Conservation (phyloP, 2,797 vertebrate genomes). For the Chaetophractus vellerosus region DNA sequence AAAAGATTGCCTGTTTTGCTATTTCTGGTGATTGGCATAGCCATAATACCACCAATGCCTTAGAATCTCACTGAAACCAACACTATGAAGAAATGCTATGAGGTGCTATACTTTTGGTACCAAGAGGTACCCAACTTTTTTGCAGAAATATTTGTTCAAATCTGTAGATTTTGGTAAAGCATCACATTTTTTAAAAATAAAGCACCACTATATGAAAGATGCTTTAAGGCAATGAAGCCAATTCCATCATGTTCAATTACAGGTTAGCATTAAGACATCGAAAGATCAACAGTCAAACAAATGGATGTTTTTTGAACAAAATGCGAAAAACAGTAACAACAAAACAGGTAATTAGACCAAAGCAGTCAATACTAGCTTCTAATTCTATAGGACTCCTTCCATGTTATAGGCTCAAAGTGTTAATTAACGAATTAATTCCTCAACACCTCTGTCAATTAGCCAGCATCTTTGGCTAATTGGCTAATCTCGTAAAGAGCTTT, state of each 20-base stretch:
- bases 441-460: slow-evolving; percentile 70
- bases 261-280: slow-evolving; percentile 26
- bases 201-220: slow-evolving; percentile 31
- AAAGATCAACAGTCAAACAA: slow-evolving; percentile 62
- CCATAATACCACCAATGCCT: not conserved
- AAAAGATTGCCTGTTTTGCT: not conserved
- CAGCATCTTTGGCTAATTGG: not conserved
- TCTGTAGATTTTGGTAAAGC: not conserved
- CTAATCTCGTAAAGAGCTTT: slow-evolving; percentile 3
- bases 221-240: slow-evolving; percentile 8
- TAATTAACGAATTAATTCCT: slow-evolving; percentile 77
- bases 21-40: not conserved
- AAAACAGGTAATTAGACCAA: slow-evolving; percentile 70
- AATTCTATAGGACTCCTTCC: slow-evolving; percentile 69
- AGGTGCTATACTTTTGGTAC: not conserved
- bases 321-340: slow-evolving; percentile 56
- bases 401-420: slow-evolving; percentile 67
- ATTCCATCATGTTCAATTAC: not conserved
- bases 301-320: slow-evolving; percentile 50
- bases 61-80: not conserved
- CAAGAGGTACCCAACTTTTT: not conserved
- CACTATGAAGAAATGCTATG: not conserved
- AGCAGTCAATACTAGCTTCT: slow-evolving; percentile 63
- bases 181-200: not conserved
- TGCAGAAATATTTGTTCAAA: slow-evolving; percentile 24